These are phyloP conservation scores for Colletes latitarsis DNA, from an alignment of 1,140 invertebrate species.

Conservation along the genomic window DNA sequence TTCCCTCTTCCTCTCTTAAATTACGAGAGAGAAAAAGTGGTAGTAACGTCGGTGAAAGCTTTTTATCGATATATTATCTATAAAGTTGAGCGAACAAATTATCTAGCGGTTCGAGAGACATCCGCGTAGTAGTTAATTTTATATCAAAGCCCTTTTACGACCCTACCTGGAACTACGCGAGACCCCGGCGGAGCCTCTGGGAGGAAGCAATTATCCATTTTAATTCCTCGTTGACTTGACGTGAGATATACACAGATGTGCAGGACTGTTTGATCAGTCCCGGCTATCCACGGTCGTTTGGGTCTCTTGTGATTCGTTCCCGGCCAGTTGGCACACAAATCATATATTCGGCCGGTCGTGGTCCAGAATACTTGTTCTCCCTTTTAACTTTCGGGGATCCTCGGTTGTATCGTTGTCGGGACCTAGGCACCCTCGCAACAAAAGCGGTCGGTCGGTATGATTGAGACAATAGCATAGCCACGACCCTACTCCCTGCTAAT, in stretches of 20 bases:
- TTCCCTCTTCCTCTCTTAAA: not conserved
- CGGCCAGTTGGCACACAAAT: conserved; percentile 43
- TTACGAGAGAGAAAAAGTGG: not conserved
- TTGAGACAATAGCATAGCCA: conserved; percentile 43
- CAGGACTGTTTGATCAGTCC: conserved; percentile 68
- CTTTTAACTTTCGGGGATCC: conserved; percentile 15
- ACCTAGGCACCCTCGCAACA: conserved; percentile 17
- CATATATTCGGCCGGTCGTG: conserved; percentile 44
- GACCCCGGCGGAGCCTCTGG: conserved; percentile 41
- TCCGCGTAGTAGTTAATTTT: conserved; percentile 69
- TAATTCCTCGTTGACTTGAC: conserved; percentile 67
- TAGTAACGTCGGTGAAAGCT: not conserved
- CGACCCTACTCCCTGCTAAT: conserved; percentile 22
- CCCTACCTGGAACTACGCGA: conserved; percentile 69
- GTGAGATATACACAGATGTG: conserved; percentile 54
- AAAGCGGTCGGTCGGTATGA: conserved; percentile 9
- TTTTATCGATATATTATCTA: not conserved
- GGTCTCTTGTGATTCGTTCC: conserved; percentile 41
- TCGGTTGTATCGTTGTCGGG: not conserved
- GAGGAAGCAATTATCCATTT: conserved; percentile 72
- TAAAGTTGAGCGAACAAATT: not conserved
- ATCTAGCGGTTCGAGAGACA: not conserved
- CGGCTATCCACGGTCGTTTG: conserved; percentile 58
- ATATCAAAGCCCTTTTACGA: conserved; percentile 70
- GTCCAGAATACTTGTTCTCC: conserved; percentile 15